Evolutionary conservation across 2,888 invertebrate genomes (phyloP), one percentile per base, ranked within the genome.

Genomic region (Epinotia ramella): DNA sequence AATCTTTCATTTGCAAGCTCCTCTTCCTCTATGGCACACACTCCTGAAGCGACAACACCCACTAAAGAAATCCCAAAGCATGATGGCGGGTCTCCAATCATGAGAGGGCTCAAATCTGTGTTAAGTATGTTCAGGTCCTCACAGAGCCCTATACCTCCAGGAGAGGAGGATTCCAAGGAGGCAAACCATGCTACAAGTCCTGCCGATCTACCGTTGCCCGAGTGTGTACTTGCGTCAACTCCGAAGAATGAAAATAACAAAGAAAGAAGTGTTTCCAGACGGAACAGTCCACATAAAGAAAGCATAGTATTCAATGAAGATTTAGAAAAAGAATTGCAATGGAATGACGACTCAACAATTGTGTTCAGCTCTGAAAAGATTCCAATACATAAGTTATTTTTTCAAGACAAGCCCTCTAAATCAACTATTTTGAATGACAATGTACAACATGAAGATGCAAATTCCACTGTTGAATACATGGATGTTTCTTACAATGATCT

Each of bases 321-420:
- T 79, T 83, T 94, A 33, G 92, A 93, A 78, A 92, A 85, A 76
- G 93, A 94, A 77, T 79, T 94, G 40, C 86, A 88, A 66, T 94
- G 94, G 94, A 91, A 91, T 80, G 91, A 94, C 85, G 94, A 94
- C 74, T 88, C 91, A 24, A 90, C 89, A 44, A 89, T 93, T 73
- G 79, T 91, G 62, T 92, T 93, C 68, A 91, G 89, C 66, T 82
- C 91, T 71, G 94, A 94, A 78, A 92, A 90, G 77, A 89, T 92
- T 62, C 93, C 94, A 1, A 84, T 91, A 73, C 90, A 91, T 75
- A 94, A 93, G 82, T 81, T 93, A 77, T 87, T 91, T 78, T 85
- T 86, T 24, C 88, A 85, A 77, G 80, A 83, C 9, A 80, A 81
- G 75, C 64, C 72, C 60, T 81, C 78, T 66, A 82, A 74, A 67